Evolutionary conservation across 2,888 invertebrate genomes (phyloP), one percentile per base, ranked within the genome.

Genomic region (Andrena chrysosceles): DNA sequence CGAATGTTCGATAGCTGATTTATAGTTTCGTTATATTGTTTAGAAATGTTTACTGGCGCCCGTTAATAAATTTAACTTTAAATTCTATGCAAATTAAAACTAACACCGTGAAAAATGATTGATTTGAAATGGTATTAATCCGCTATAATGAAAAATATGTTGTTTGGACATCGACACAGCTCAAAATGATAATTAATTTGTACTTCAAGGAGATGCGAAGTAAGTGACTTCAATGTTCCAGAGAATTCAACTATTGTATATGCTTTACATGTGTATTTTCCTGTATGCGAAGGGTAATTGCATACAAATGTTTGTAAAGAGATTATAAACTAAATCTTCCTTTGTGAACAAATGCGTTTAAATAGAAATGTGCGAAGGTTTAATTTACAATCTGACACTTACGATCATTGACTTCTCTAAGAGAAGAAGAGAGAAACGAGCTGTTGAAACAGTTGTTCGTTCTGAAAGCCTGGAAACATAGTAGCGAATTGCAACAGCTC

Each of bases 201-300:
- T 54, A 60, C 20, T 67, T 52, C 20, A 62, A 81, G 54, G 26
- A 54, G 52, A 60, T 23, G 20, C 35, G 31, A 64, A 60, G 59
- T 70, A 71, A 71, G 49, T 69, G 49, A 73, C 59, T 69, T 69
- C 33, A 73, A 69, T 72, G 72, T 81, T 66, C 64, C 82, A 74
- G 82, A 74, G 64, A 81, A 74, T 81, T 81, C 81, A 66, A 69
- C 73, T 81, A 23, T 71, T 33, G 42, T 64, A 33, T 63, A 48
- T 60, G 74, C 64, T 81, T 81, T 70, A 26, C 31, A 29, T 74
- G 48, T 74, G 81, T 48, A 49, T 75, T 64, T 56, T 48, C 59
- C 13, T 29, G 16, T 74, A 52, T 54, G 35, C 29, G 20, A 69
- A n/a, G 13, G 8, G 42, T 73, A 64, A 42, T n/a, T 42, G 8